Conservation (phyloP, 2,797 vertebrate genomes). For the Amazonetta brasiliensis region DNA sequence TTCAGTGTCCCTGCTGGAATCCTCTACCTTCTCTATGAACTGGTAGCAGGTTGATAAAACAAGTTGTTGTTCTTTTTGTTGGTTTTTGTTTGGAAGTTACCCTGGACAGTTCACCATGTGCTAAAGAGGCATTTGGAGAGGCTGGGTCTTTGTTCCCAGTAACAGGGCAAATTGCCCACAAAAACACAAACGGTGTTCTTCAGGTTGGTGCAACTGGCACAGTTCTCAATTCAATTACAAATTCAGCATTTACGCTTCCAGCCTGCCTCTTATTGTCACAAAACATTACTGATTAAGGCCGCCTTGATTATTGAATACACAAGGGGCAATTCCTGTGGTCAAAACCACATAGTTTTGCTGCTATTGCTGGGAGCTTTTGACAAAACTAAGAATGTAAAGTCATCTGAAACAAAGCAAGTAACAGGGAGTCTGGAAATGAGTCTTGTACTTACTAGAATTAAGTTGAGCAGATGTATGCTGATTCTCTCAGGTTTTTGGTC, state of each 20-base stretch:
- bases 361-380: rapidly evolving
- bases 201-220: background rate
- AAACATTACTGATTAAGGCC: background rate
- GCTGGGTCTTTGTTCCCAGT: background rate
- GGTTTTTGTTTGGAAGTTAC: background rate
- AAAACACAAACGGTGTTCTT: background rate
- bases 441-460: too few species aligned
- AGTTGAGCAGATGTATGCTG: rapidly evolving
- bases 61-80: too few species aligned
- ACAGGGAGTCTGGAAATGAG: rapidly evolving
- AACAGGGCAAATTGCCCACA: background rate
- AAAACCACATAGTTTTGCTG: rapidly evolving
- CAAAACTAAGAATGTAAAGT: background rate
- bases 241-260: background rate
- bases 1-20: background rate
- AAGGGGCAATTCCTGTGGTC: background rate
- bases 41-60: background rate
- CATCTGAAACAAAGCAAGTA: background rate
- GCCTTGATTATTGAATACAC: background rate
- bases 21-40: background rate
- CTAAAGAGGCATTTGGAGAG: background rate
- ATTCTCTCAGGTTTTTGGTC: rapidly evolving
- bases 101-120: background rate
- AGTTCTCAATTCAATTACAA: background rate
- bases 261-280: background rate